Evolutionary conservation across 2,888 invertebrate species (phyloP), one percentile per base, ranked within the genome.

Genomic region (Lasioglossum leucozonium): DNA sequence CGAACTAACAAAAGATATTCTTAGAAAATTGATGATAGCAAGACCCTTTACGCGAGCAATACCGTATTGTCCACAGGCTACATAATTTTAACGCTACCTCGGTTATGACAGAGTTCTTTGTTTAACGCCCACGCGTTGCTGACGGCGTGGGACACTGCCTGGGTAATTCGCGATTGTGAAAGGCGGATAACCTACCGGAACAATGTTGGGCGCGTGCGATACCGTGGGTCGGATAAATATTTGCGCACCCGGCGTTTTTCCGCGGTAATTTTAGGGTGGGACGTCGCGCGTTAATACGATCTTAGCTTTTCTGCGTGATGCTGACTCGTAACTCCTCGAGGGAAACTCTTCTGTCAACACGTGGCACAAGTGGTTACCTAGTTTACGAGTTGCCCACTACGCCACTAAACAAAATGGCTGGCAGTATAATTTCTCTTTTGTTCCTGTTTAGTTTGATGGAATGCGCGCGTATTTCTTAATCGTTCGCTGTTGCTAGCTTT

Each of bases 361-460:
- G 62, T 30, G 30, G 30, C 22, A 44, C 37, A 44, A 83, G 65
- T 75, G 44, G 62, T 62, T 62, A 75, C 30, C 62, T 30, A 16
- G 58, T 62, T 62, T 62, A 62, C 58, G 58, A 62, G 58, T 62
- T 62, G 26, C 58, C 58, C 26, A 30, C 26, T 30, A 30, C 58
- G 58, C 58, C 13, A 5, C 30, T 62, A 30, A 26, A 26, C 58
- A 30, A 30, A 26, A 62, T 30, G 30, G 30, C 16, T 6, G 30
- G 30, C 62, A 16, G 16, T 30, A 18, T 13, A 30, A 62, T 62
- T 62, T 62, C 62, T 30, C 62, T 62, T 26, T 8, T 62, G 30
- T 62, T 30, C 30, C 6, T 62, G 62, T 30, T 30, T 62, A 26
- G 58, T 16, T 30, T 62, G 58, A 30, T 62, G 58, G 58, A 62